phyloP scores from a whole-genome alignment of 2,888 invertebrate species.

The Acronicta alni region DNA sequence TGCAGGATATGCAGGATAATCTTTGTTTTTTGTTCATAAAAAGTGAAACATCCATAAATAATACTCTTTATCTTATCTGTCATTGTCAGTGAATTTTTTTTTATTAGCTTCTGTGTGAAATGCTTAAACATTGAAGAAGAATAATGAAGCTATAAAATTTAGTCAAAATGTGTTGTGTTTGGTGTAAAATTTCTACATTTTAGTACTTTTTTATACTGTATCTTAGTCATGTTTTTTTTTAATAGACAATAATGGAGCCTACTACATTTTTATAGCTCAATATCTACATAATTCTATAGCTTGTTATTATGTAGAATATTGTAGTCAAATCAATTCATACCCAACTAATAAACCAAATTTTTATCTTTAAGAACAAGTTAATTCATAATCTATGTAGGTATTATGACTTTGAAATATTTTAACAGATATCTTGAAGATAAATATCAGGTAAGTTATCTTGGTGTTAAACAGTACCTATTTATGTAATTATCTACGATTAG shows the following conservation, averaged over 20 bases:
- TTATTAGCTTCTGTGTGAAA: constrained; percentile 5
- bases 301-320: background rate
- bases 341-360: constrained; percentile 24
- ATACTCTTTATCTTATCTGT: constrained; percentile 36
- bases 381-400: constrained; percentile 28
- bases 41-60: constrained; percentile 13
- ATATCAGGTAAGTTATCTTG: constrained; percentile 43
- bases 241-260: too few relatives aligned
- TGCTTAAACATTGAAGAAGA: background rate
- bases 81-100: constrained; percentile 9
- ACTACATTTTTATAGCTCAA: too few relatives aligned
- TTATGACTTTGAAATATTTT: constrained; percentile 24
- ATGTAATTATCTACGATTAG: constrained; percentile 45
- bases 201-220: too few relatives aligned
- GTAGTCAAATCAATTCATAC: constrained; percentile 2
- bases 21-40: constrained; percentile 8
- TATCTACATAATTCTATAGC: too few relatives aligned
- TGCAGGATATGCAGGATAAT: constrained; percentile 2
- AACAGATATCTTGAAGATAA: constrained; percentile 41
- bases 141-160: background rate
- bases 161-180: background rate
- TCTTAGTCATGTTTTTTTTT: too few relatives aligned
- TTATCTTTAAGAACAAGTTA: constrained; percentile 36
- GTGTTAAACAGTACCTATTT: constrained; percentile 46
- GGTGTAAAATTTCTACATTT: too few relatives aligned